Evolutionary conservation across 1,140 invertebrate species (phyloP).

Genomic region (Caenorhabditis remanei): DNA sequence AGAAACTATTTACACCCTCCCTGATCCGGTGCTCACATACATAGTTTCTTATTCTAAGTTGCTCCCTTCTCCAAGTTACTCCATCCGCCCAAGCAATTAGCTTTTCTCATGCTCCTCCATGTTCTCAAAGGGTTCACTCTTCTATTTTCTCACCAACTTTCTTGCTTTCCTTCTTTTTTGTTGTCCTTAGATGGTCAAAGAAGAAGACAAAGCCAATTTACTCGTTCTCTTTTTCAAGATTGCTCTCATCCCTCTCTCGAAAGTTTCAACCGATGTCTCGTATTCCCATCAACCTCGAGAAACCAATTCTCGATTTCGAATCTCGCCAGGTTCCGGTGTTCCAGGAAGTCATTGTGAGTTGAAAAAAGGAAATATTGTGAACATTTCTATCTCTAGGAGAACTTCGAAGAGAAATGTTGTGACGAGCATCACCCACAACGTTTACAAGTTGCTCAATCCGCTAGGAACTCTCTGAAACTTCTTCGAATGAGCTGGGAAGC

Average conservation of each 20-base stretch:
- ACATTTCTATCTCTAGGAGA: not conserved
- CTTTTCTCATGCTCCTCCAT: not conserved
- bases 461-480: no score
- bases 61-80: not conserved
- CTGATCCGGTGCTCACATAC: not conserved
- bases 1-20: no score
- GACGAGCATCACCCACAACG: not conserved
- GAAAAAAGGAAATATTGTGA: no score
- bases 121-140: not conserved
- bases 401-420: slow-evolving; percentile 11
- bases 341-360: slow-evolving; percentile 17
- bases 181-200: not conserved
- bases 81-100: not conserved
- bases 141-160: slow-evolving; percentile 1
- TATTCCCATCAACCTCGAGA: not conserved
- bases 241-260: not conserved
- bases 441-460: not conserved
- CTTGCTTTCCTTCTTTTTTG: not conserved
- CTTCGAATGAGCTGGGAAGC: no score
- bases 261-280: not conserved
- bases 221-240: not conserved
- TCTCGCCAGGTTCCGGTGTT: not conserved
- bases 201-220: no score
- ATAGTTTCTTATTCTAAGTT: not conserved
- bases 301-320: not conserved